These are phyloP conservation scores for Terrapene triunguis DNA, from an alignment of 2,113 vertebrate species.

Conservation along the genomic window DNA sequence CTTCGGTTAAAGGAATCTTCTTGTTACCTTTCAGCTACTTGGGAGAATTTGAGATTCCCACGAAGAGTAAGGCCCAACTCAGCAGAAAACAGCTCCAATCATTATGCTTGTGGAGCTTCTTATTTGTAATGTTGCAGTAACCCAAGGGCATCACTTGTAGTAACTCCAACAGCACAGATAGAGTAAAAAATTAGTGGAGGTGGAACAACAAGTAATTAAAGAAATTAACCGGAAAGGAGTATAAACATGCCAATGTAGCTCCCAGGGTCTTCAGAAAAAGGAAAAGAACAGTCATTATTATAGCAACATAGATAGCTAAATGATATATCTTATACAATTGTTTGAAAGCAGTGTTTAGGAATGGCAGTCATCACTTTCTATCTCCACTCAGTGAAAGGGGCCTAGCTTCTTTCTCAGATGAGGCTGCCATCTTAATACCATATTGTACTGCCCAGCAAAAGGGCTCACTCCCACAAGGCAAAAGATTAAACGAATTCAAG, in stretches of 20 bases:
- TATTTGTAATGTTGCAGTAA: neutral
- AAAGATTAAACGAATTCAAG: neutral
- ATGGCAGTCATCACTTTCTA: neutral
- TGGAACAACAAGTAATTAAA: constrained; percentile 7
- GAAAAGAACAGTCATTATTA: neutral
- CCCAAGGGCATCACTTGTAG: neutral
- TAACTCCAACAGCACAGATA: neutral
- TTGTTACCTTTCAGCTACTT: neutral
- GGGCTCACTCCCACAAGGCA: neutral
- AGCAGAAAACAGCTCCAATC: neutral
- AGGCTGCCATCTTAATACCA: accelerated
- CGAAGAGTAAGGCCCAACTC: accelerated
- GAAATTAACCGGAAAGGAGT: neutral
- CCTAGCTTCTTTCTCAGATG: too few species aligned
- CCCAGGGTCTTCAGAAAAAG: neutral
- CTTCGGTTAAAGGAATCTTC: neutral
- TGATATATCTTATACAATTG: neutral
- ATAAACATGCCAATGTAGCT: accelerated
- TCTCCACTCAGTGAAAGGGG: neutral
- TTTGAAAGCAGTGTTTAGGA: neutral
- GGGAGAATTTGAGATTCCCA: neutral
- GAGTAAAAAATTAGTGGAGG: neutral
- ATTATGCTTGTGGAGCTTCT: neutral
- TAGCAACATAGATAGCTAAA: neutral
- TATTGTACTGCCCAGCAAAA: neutral